phyloP scores from a whole-genome alignment of 2,113 vertebrate species.

The Notiomystis cincta region DNA sequence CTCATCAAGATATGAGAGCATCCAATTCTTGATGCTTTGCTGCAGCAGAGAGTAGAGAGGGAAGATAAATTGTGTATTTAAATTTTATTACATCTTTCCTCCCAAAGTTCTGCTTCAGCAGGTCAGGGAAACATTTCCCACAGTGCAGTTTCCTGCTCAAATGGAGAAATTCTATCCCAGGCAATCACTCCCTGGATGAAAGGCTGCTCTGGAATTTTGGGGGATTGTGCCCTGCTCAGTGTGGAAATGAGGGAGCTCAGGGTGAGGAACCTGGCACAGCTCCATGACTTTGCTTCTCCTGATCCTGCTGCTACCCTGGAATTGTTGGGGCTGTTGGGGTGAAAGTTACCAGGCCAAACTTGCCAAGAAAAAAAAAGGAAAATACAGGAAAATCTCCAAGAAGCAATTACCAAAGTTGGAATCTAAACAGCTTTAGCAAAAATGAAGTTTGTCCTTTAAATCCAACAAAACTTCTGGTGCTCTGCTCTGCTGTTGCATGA shows the following conservation, averaged over 20 bases:
- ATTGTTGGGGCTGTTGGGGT: background rate
- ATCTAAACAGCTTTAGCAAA: background rate
- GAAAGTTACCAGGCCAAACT: background rate
- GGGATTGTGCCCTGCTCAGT: background rate
- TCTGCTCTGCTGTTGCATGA: background rate
- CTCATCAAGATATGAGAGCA: background rate
- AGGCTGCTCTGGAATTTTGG: background rate
- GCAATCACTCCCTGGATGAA: background rate
- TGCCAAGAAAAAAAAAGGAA: background rate
- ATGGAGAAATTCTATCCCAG: background rate
- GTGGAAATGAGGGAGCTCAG: background rate
- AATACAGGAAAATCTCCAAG: background rate
- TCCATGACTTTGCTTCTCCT: background rate
- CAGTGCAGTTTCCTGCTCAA: background rate
- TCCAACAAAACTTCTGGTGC: background rate
- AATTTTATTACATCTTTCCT: background rate
- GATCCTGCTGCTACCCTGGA: background rate
- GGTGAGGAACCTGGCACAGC: background rate
- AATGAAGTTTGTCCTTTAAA: background rate
- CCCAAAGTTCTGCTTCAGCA: background rate
- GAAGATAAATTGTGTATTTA: background rate
- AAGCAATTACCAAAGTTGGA: background rate
- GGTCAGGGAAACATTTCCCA: background rate
- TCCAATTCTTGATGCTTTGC: background rate
- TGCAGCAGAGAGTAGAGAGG: background rate